Conservation (phyloP, 2,113 vertebrate species). For the Syngnathus scovelli region DNA sequence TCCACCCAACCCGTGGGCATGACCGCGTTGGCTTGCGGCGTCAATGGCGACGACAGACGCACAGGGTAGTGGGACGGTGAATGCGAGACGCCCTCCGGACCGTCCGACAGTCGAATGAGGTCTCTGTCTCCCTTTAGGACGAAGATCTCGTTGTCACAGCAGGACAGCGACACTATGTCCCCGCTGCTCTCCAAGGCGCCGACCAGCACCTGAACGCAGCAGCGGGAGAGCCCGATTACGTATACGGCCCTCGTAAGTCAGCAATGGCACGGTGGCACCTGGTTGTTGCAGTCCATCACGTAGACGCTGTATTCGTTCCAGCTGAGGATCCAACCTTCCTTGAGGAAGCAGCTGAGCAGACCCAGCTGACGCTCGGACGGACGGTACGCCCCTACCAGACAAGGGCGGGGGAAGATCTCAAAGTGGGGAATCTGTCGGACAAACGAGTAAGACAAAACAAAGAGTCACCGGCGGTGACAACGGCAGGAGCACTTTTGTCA, state of each 20-base stretch:
- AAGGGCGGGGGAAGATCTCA: conserved; percentile 83
- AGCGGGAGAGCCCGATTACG: not conserved
- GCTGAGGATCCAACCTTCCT: conserved; percentile 88
- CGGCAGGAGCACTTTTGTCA: not conserved
- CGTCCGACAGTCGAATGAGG: conserved; percentile 86
- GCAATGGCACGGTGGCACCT: conserved; percentile 67
- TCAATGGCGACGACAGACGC: conserved; percentile 59
- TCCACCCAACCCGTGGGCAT: conserved; percentile 67
- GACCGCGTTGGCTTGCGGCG: conserved; percentile 53
- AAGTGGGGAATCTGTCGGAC: conserved; percentile 73
- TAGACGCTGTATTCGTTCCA: conserved; percentile 97
- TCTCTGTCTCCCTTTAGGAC: conserved; percentile 91
- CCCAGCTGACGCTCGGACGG: conserved; percentile 83
- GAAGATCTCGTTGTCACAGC: conserved; percentile 92
- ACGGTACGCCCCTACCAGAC: conserved; percentile 64
- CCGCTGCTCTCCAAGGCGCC: conserved; percentile 88
- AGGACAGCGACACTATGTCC: conserved; percentile 93
- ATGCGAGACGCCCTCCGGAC: conserved; percentile 73
- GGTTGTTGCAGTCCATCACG: conserved; percentile 80
- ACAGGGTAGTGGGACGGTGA: conserved; percentile 53
- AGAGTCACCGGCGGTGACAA: not conserved
- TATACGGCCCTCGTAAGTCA: not conserved
- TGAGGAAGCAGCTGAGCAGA: conserved; percentile 82
- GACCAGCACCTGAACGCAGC: conserved; percentile 71
- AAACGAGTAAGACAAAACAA: not conserved